Evolutionary conservation across 2,113 vertebrate species (phyloP).

Genomic region (Xiphias gladius): DNA sequence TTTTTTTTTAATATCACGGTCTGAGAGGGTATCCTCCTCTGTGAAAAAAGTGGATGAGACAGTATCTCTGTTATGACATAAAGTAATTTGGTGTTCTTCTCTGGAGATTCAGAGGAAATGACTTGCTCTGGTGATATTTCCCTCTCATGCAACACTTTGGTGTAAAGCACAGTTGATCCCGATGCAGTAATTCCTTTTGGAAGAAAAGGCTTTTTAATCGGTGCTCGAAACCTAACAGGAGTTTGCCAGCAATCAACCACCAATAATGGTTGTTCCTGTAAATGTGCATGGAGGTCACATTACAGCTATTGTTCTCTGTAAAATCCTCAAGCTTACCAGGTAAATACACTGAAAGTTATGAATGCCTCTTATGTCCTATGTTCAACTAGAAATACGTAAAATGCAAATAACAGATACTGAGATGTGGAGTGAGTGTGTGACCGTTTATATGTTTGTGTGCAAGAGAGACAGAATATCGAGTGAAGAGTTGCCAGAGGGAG

Average conservation of each 20-base stretch:
- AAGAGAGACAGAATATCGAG: slow-evolving; percentile 53
- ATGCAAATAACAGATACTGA: background rate
- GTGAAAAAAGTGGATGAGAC: background rate
- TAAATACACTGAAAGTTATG: background rate
- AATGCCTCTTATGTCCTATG: background rate
- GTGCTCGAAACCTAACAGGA: slow-evolving; percentile 5
- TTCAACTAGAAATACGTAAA: slow-evolving; percentile 18
- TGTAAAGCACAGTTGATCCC: background rate
- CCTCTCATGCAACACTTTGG: background rate
- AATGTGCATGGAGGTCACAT: background rate
- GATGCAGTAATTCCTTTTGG: background rate
- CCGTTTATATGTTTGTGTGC: slow-evolving; percentile 2
- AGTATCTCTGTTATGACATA: background rate
- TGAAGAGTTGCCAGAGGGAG: slow-evolving; percentile 57
- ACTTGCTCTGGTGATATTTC: slow-evolving; percentile 27
- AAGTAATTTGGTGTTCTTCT: slow-evolving; percentile 4
- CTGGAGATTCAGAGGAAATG: background rate
- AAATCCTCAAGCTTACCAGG: slow-evolving; percentile 4
- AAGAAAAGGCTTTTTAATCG: background rate
- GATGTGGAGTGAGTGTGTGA: background rate
- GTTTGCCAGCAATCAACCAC: slow-evolving; percentile 7
- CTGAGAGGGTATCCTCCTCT: slow-evolving; percentile 19
- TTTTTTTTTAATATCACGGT: slow-evolving; percentile 35
- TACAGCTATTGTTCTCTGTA: background rate
- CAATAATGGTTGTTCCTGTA: background rate